A percentile compares a stretch with the other conserved stretches of the same genome.
These are phyloP conservation scores for Gadopsis bispinosus DNA, from an alignment of 2,797 vertebrate genomes.

Conservation along the genomic window DNA sequence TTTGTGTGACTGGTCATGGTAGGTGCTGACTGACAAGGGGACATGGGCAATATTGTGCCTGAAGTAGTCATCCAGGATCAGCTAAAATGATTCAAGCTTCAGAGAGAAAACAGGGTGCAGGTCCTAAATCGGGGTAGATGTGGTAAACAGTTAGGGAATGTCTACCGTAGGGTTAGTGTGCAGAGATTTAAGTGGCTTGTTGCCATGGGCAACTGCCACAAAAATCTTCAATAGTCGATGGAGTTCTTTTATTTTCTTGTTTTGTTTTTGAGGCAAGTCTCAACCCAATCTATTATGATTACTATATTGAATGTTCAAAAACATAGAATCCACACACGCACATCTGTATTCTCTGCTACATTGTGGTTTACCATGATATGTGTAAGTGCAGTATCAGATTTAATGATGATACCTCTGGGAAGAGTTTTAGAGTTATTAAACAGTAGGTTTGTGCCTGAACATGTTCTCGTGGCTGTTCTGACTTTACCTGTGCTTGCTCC, in stretches of 20 bases:
- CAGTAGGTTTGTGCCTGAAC: conserved; percentile 57
- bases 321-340: conserved; percentile 27
- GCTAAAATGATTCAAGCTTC: conserved; percentile 34
- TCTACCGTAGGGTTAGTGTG: conserved; percentile 21
- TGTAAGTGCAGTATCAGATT: conserved; percentile 48
- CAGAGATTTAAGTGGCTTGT: conserved; percentile 66
- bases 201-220: conserved; percentile 60
- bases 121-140: conserved; percentile 67
- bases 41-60: conserved; percentile 27
- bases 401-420: conserved; percentile 55
- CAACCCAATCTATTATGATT: conserved; percentile 40
- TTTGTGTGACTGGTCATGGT: conserved; percentile 68
- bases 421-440: conserved; percentile 60
- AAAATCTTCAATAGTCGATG: conserved; percentile 52
- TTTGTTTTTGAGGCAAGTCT: conserved; percentile 54
- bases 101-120: conserved; percentile 38
- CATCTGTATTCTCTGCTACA: conserved; percentile 17
- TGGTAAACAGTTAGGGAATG: conserved; percentile 61
- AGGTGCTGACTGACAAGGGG: conserved; percentile 42
- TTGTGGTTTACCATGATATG: conserved; percentile 42
- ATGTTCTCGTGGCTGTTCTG: conserved; percentile 46
- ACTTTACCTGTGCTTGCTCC: conserved; percentile 45
- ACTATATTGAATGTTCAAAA: conserved; percentile 33
- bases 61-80: conserved; percentile 63
- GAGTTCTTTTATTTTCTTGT: conserved; percentile 31